Evolutionary conservation across 2,888 invertebrate genomes (phyloP).

Genomic region (Eristalis pertinax): DNA sequence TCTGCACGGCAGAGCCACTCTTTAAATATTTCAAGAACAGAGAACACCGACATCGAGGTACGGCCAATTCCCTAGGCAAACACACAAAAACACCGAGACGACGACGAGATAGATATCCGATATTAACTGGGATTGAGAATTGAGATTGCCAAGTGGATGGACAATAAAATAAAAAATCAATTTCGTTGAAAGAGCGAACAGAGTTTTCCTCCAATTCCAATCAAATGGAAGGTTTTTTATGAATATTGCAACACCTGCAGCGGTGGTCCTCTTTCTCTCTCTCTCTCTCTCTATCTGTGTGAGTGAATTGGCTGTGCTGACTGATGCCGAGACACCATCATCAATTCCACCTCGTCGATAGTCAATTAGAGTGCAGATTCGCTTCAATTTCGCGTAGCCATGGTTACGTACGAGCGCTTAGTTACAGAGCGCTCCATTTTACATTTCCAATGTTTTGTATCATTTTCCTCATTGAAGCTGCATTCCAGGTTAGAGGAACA

Average conservation of each 20-base stretch:
- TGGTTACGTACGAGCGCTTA: background rate
- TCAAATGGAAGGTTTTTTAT: constrained; percentile 14
- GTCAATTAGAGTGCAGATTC: constrained; percentile 17
- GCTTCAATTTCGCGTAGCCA: constrained; percentile 1
- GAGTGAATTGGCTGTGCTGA: background rate
- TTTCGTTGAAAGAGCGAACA: background rate
- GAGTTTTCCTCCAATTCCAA: constrained; percentile 23
- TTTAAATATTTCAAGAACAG: constrained; percentile 34
- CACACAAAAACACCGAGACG: background rate
- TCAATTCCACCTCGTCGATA: constrained; percentile 5
- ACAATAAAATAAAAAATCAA: background rate
- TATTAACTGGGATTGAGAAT: background rate
- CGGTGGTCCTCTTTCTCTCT: background rate
- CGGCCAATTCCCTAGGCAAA: background rate
- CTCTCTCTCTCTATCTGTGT: background rate
- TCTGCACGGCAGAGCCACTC: background rate
- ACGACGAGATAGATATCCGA: background rate
- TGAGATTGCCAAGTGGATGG: background rate
- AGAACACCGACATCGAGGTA: background rate
- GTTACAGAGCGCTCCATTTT: background rate
- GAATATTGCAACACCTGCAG: constrained; percentile 22
- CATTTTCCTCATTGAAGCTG: background rate
- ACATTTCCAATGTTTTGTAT: background rate
- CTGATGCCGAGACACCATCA: background rate
- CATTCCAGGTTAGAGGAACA: background rate